Base-by-base conservation (phyloP, 2,797 vertebrate genomes). In the Lates japonicus region DNA sequence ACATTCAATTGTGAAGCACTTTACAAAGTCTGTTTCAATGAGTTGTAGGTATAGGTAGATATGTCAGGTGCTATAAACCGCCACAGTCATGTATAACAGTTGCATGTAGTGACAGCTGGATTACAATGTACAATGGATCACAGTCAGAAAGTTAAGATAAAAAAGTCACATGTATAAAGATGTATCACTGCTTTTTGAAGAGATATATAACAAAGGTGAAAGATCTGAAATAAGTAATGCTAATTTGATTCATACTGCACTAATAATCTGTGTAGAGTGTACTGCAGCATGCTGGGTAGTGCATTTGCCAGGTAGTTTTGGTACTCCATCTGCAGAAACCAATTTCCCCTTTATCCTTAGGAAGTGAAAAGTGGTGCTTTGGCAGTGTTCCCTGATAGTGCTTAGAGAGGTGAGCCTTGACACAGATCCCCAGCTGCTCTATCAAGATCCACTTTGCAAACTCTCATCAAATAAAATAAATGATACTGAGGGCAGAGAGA, bases 361-460 rank as follows among this genome's bases (percentile, higher is more conserved):
- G 54, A 69, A 62, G 65, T 74, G 59, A 69, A 76, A 74, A 87
- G 73, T 37, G 42, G 49, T 61, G 39, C 69, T 68, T 70, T 62
- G 57, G 57, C 65, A 49, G 25, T 29, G 25, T 29, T 29, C 25
- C 25, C 25, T 29, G 25, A 29, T 29, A 29, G 25, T 29, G 25
- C 25, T 29, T 29, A 29, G 25, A 29, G 25, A 29, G 25, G 25
- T 29, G 25, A 29, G 25, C 25, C 25, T 29, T 29, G 25, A 29
- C 25, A 29, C 25, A 29, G 25, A 29, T 29, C 25, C 25, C 25
- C 25, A 29, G 77, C 78, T 86, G 79, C 82, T 87, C 75, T 55
- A 59, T 88, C 42, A 17, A 71, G 79, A 85, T 86, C 69, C 72
- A 84, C 80, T 87, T 78, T 74, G 60, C 71, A 78, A 85, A 85